Percentiles rank a stretch among this genome's conserved stretches.
Evolutionary conservation across 2,797 vertebrate genomes (phyloP).

Genomic region (Cuculus canorus): DNA sequence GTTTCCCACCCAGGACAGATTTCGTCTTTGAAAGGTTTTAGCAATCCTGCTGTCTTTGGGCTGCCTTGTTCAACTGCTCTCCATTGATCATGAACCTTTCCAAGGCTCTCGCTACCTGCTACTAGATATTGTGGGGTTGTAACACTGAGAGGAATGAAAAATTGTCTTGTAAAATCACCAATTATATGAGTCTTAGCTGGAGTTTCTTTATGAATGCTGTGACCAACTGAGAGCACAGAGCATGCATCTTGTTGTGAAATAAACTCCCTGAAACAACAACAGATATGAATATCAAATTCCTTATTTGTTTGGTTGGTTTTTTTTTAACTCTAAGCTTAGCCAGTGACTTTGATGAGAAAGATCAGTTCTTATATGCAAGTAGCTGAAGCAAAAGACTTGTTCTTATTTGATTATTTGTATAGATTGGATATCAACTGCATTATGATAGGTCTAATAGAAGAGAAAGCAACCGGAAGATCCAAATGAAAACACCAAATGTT

Average conservation of each 20-base stretch:
- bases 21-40: conserved; percentile 5
- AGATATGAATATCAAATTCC: neutral
- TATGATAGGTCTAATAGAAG: neutral
- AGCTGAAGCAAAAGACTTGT: neutral
- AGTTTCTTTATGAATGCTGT: neutral
- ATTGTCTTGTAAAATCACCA: neutral
- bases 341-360: neutral
- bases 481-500: neutral
- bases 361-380: neutral
- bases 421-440: neutral
- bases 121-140: neutral
- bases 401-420: neutral
- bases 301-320: neutral
- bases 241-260: neutral
- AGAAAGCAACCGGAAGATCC: neutral
- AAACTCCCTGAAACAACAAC: neutral
- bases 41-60: neutral
- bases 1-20: conserved; percentile 26
- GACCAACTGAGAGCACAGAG: neutral
- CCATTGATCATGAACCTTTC: conserved; percentile 31
- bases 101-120: neutral
- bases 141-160: neutral
- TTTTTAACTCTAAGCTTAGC: neutral
- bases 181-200: neutral
- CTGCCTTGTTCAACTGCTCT: conserved; percentile 38